Conservation (phyloP, 64 coral and sea anemone genomes). For the Porites australiensis region DNA sequence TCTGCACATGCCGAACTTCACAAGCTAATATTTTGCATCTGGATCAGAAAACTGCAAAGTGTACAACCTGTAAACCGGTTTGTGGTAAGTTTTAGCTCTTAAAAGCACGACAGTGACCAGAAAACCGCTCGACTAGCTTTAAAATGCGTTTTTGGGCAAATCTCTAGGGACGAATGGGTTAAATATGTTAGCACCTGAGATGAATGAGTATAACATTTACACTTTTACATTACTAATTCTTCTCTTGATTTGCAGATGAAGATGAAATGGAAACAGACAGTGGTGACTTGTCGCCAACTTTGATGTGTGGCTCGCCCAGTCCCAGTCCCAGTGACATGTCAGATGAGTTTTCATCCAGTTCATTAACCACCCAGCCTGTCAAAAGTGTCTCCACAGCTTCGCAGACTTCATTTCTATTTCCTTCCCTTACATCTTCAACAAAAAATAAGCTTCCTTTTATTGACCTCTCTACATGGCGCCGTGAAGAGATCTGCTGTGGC, state of each 20-base stretch:
- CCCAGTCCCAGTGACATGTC: slow-evolving; percentile 85
- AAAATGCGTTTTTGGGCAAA: too few species aligned
- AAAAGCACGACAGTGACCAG: too few species aligned
- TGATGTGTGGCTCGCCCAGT: slow-evolving; percentile 80
- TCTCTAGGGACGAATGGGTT: too few species aligned
- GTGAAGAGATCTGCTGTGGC: slow-evolving; percentile 98
- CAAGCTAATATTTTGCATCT: too few species aligned
- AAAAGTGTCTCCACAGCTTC: slow-evolving; percentile 80
- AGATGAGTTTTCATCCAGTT: slow-evolving; percentile 70
- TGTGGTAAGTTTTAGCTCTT: too few species aligned
- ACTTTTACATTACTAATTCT: too few species aligned
- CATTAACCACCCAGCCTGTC: slow-evolving; percentile 34
- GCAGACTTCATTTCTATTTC: slow-evolving; percentile 95
- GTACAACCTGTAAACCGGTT: too few species aligned
- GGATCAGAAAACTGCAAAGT: too few species aligned
- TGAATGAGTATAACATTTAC: too few species aligned
- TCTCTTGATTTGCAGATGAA: slow-evolving; percentile 62
- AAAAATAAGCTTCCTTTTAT: slow-evolving; percentile 94
- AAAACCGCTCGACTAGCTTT: too few species aligned
- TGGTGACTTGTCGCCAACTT: slow-evolving; percentile 63
- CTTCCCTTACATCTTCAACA: slow-evolving; percentile 67
- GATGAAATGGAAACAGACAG: slow-evolving; percentile 60
- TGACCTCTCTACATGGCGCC: slow-evolving; percentile 93
- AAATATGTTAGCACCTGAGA: too few species aligned
- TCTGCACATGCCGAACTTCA: too few species aligned